phyloP scores from a whole-genome alignment of 1,140 invertebrate genomes.

The Rhynchophorus ferrugineus region DNA sequence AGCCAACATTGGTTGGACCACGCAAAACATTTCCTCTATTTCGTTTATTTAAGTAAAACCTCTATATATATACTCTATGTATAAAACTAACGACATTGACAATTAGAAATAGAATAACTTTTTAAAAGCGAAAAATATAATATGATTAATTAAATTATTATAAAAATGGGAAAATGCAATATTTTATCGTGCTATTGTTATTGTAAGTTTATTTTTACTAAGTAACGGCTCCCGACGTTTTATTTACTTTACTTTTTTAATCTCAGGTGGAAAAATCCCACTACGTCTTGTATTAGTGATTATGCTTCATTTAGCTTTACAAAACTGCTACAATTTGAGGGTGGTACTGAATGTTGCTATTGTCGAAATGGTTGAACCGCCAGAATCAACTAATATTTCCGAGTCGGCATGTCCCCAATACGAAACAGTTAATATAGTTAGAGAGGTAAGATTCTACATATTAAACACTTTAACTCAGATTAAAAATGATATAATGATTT shows the following conservation, averaged over 20 bases:
- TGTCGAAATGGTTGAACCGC: slow-evolving; percentile 17
- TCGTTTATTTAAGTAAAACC: no score
- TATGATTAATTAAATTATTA: no score
- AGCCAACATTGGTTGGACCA: no score
- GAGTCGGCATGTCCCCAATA: slow-evolving; percentile 2
- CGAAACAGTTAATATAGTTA: neutral
- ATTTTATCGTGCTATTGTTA: neutral
- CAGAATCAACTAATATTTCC: neutral
- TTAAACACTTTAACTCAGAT: no score
- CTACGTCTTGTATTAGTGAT: slow-evolving; percentile 19
- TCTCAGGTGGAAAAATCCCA: slow-evolving; percentile 4
- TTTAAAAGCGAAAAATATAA: no score
- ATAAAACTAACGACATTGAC: no score
- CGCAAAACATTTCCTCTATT: no score
- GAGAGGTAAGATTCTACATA: neutral
- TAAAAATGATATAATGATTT: no score
- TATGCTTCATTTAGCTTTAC: slow-evolving; percentile 20
- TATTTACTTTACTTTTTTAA: no score
- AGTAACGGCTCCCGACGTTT: no score
- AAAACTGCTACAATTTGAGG: slow-evolving; percentile 16
- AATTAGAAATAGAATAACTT: no score
- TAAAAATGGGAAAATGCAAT: neutral
- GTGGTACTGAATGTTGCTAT: slow-evolving; percentile 25
- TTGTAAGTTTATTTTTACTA: neutral
- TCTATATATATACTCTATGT: no score